A percentile compares a stretch with the other conserved stretches of the same genome.
phyloP scores from a whole-genome alignment of 2,888 invertebrate species.

The Cryptocephalus moraei region DNA sequence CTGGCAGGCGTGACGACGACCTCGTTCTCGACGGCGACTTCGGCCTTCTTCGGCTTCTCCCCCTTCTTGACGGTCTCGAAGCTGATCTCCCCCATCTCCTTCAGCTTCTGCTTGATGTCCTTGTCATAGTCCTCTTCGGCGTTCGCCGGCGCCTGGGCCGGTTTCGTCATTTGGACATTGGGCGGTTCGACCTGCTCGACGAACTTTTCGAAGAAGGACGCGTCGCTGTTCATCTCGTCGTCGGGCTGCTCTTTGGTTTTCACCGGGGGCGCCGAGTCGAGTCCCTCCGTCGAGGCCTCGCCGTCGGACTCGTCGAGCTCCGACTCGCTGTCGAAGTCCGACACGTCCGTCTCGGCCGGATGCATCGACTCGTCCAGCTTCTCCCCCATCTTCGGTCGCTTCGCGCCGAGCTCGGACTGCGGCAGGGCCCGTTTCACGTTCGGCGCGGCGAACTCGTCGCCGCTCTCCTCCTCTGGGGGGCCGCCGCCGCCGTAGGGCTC shows the following conservation, averaged over 20 bases:
- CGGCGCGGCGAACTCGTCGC: conserved; percentile 16
- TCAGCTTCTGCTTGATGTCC: conserved; percentile 51
- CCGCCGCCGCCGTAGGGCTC: conserved; percentile 15
- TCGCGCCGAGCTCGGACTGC: conserved; percentile 21
- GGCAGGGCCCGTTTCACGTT: conserved; percentile 21
- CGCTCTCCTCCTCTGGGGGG: conserved; percentile 21
- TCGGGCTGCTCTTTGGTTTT: conserved; percentile 17
- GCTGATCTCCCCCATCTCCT: conserved; percentile 49
- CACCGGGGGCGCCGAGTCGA: conserved; percentile 7
- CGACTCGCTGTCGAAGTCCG: conserved; percentile 33
- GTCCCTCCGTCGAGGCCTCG: conserved; percentile 28
- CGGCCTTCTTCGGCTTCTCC: conserved; percentile 33
- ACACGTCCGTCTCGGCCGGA: conserved; percentile 33
- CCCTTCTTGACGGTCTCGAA: conserved; percentile 39
- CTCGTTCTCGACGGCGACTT: conserved; percentile 57
- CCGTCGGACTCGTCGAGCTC: conserved; percentile 36
- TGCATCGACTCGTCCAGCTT: conserved; percentile 20
- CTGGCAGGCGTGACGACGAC: conserved; percentile 61
- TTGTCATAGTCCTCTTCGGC: conserved; percentile 40
- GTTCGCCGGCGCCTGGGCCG: conserved; percentile 4
- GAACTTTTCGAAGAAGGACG: conserved; percentile 32
- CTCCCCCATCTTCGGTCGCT: conserved; percentile 24
- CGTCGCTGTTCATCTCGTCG: conserved; percentile 33
- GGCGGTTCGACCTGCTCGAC: conserved; percentile 24
- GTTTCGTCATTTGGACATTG: not conserved